These are phyloP conservation scores for Melanocharis versteri DNA, from an alignment of 2,113 vertebrate genomes.

Conservation along the genomic window DNA sequence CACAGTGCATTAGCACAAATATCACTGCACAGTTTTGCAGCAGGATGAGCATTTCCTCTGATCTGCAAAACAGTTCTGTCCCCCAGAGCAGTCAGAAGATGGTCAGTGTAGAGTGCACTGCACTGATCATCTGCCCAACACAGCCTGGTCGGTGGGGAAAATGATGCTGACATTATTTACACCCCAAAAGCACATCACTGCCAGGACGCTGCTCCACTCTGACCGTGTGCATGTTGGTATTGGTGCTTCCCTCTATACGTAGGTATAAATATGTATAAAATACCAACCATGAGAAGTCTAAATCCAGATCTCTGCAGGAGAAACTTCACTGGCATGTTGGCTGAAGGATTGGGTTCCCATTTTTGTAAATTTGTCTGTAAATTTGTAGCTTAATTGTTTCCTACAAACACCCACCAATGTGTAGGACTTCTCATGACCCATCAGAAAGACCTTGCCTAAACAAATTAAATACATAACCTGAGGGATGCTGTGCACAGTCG, in stretches of 20 bases:
- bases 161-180: background rate
- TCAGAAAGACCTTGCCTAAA: background rate
- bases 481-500: background rate
- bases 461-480: background rate
- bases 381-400: background rate
- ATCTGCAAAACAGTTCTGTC: background rate
- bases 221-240: rapidly evolving
- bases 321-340: background rate
- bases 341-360: background rate
- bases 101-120: background rate
- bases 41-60: background rate
- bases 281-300: background rate
- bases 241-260: rapidly evolving
- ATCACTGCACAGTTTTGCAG: background rate
- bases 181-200: background rate
- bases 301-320: background rate
- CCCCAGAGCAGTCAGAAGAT: background rate
- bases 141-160: background rate
- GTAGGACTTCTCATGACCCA: background rate
- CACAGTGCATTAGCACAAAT: background rate
- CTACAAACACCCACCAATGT: rapidly evolving
- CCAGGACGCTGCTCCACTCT: background rate
- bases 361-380: background rate
- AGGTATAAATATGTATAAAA: background rate
- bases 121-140: rapidly evolving